Base-by-base conservation (phyloP, 2,888 invertebrate genomes). In the Hirtodrosophila cameraria region DNA sequence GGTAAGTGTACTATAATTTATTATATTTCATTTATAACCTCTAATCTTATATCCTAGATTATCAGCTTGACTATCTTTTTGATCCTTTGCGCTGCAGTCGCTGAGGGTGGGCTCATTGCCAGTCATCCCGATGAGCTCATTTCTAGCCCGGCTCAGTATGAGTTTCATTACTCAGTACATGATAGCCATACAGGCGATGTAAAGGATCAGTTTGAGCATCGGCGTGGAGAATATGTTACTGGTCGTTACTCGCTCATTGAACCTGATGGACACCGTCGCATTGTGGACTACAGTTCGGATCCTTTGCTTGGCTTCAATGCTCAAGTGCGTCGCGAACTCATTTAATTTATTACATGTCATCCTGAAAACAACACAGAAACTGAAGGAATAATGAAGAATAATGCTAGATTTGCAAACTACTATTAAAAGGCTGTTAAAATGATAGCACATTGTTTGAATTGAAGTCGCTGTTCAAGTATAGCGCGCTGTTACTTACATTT, bases 101-200 rank as follows among this genome's bases (percentile, higher is more conserved):
- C 64, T 2, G 55, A 81, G 30, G 80, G 82, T 15, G 87, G 87
- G 9, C 43, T 86, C 12, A 79, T 82, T 45, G 59, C 41, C 28
- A 39, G 69, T 18, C 87, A 88, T 65, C 64, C 80, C 8, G 87
- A 88, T 49, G 87, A 88, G 41, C 42, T 87, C 2, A 86, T 88
- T 33, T 73, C 82, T 12, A 78, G 79, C 39, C 89, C 89, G 25
- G 88, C 90, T 12, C 88, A 90, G 13, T 91, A 91, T 39, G 90
- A 90, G 61, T 91, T 91, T 59, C 90, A 88, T 25, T 91, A 91
- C 42, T 85, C 89, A 2, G 90, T 91, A 2, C 90, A 91, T 46
- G 91, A 91, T 36, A 81, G 83, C n/a, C 89, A 89, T 28, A 91
- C 91, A 7, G 90, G 90, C 9, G 91, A 91, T 68, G 84, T 91